Conservation (phyloP, 2,113 vertebrate genomes). For the Tyrannus savana region DNA sequence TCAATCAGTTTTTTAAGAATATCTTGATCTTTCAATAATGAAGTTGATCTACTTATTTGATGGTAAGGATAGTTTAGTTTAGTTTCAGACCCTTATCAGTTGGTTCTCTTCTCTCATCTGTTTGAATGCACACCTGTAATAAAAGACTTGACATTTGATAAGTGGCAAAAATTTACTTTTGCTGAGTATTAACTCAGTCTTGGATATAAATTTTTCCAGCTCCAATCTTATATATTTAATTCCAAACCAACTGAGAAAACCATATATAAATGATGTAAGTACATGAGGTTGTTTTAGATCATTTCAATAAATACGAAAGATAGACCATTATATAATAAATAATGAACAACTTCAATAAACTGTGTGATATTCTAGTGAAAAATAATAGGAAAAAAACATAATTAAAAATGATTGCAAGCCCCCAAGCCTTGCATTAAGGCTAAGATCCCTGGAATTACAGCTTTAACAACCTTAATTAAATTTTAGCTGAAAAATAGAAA, state of each 20-base stretch:
- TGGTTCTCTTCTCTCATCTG: not conserved
- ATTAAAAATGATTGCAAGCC: not conserved
- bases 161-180: not conserved
- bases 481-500: not conserved
- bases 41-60: accelerated
- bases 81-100: not conserved
- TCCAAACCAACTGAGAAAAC: not conserved
- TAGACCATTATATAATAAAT: not conserved
- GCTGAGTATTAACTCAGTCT: not conserved
- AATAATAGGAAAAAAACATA: not conserved
- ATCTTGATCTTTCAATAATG: not conserved
- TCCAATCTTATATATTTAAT: not conserved
- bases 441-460: not conserved
- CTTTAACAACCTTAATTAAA: not conserved
- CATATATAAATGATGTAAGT: not conserved
- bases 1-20: not conserved
- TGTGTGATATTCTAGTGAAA: not conserved
- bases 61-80: not conserved
- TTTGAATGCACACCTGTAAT: not conserved
- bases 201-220: not conserved
- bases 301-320: not conserved
- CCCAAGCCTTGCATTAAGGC: not conserved
- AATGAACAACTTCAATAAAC: not conserved
- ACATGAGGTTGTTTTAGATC: not conserved
- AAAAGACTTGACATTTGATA: not conserved